These are phyloP conservation scores for Ophioninae sp. DNA, from an alignment of 2,888 invertebrate species.

Conservation along the genomic window DNA sequence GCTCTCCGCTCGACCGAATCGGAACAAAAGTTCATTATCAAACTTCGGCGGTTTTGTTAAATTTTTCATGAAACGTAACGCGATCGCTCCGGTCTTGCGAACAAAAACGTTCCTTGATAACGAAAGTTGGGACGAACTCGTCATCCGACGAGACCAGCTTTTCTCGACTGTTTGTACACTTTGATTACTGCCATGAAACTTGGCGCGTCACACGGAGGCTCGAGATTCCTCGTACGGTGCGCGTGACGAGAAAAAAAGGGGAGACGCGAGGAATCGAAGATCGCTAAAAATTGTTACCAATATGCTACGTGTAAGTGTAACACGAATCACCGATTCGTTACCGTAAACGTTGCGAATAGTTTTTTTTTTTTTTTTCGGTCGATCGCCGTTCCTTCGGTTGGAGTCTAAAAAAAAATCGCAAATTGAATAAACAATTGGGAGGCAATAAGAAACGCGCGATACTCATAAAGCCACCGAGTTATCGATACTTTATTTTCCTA, in stretches of 20 bases:
- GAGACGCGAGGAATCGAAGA: not conserved
- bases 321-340: not conserved
- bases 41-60: not conserved
- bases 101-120: not conserved
- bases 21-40: not conserved
- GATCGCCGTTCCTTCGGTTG: not conserved
- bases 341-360: not conserved
- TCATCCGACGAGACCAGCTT: not conserved
- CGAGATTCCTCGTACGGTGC: not conserved
- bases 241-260: not conserved
- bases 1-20: not conserved
- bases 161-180: not conserved
- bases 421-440: not conserved
- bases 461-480: not conserved
- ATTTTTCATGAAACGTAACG: not conserved
- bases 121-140: not conserved
- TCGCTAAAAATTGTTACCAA: not conserved
- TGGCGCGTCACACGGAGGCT: not conserved
- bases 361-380: not conserved
- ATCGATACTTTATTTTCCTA: constrained; percentile 10
- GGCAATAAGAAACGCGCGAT: not conserved
- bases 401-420: not conserved
- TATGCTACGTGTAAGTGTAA: not conserved
- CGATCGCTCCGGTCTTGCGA: not conserved
- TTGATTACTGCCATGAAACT: constrained; percentile 14